Evolutionary conservation across 2,113 vertebrate genomes (phyloP).

Genomic region (Ciconia stormi): DNA sequence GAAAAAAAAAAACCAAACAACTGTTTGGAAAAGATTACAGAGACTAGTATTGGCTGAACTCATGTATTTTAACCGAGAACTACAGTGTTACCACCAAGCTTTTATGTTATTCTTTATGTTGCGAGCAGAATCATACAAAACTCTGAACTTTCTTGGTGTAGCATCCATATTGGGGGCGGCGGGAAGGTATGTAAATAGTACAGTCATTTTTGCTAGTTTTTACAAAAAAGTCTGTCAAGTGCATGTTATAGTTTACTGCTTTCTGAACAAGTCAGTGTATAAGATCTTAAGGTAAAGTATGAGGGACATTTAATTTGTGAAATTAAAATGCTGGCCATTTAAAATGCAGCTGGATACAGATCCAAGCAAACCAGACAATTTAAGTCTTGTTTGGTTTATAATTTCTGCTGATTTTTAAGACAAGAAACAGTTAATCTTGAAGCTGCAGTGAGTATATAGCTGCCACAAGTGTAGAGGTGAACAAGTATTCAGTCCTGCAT

Average conservation of each 20-base stretch:
- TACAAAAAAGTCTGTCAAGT: not conserved
- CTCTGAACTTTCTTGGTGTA: not conserved
- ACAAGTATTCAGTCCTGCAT: not conserved
- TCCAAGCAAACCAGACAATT: not conserved
- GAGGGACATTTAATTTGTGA: not conserved
- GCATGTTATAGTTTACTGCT: not conserved
- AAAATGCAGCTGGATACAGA: not conserved
- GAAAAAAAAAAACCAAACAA: fast-evolving
- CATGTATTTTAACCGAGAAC: not conserved
- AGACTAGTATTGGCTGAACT: not conserved
- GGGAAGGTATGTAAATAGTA: fast-evolving
- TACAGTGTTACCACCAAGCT: not conserved
- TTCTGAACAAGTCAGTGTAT: not conserved
- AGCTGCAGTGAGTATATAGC: not conserved
- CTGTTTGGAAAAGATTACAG: not conserved
- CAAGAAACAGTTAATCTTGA: not conserved
- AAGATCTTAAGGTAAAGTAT: not conserved
- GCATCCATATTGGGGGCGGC: fast-evolving
- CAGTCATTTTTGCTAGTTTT: not conserved
- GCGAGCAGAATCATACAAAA: not conserved
- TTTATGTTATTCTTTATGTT: not conserved
- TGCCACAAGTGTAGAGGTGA: not conserved
- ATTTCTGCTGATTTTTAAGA: not conserved
- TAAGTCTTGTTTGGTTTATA: not conserved
- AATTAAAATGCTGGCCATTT: not conserved